Base-by-base conservation (phyloP, 2,888 invertebrate species). In the Tachystola acroxantha region DNA sequence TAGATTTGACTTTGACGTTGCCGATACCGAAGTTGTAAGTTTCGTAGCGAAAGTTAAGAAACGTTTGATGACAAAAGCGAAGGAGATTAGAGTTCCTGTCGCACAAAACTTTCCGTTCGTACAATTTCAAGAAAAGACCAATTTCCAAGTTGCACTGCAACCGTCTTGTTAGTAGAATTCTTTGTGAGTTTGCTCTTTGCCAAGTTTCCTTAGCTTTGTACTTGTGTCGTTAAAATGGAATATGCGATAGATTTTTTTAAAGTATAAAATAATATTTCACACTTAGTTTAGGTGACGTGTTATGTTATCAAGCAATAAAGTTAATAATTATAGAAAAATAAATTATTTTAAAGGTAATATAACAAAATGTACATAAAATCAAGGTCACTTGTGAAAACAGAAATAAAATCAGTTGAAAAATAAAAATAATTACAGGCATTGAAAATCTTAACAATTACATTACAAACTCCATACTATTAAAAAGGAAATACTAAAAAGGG, bases 141-240 rank as follows among this genome's bases (percentile, higher is more conserved):
- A 57, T 50, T 50, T 46, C 40, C 33, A 48, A 46, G 42, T 50
- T 40, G 11, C 36, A 25, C 42, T 45, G 42, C 39, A 34, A 39
- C 35, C 16, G 45, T 45, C 54, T 54, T 48, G 53, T 56, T 56
- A 54, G 49, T 30, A 37, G 25, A 45, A 50, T 45, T 49, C 45
- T 42, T 41, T 43, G 43, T 48, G 44, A 36, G 40, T 36, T 40
- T 40, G 36, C 39, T 36, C 50, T 48, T 50, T 43, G 32, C 38
- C 42, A 39, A 46, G 31, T 34, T 39, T 27, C 43, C 49, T 32
- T 36, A 22, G 42, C 46, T 44, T 49, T 47, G 50, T 48, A 28
- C 28, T 6, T 11, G 27, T 37, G 40, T 47, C 32, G 38, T 44
- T 38, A 32, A 32, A 36, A 31, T 34, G 28, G n/a, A n/a, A n/a